Evolutionary conservation across 2,888 invertebrate species (phyloP).

Genomic region (Nomada fabriciana): DNA sequence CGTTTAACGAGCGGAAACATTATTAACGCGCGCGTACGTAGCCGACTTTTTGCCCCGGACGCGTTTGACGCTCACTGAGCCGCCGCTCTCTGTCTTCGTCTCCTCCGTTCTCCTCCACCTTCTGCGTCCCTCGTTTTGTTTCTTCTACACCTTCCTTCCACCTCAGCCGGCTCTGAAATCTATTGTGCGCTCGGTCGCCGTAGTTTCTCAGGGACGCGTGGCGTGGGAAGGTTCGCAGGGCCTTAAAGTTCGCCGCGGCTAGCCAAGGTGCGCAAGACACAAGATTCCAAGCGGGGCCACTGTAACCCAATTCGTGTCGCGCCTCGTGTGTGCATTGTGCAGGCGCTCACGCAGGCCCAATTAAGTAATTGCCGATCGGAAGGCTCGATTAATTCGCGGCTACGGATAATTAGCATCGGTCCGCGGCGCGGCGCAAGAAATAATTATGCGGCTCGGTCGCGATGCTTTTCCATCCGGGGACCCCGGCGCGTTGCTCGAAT

Average conservation of each 20-base stretch:
- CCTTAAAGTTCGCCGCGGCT: slow-evolving; percentile 80
- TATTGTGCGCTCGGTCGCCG: slow-evolving; percentile 81
- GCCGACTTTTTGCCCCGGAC: slow-evolving; percentile 55
- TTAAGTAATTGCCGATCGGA: slow-evolving; percentile 75
- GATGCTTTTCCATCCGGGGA: slow-evolving; percentile 18
- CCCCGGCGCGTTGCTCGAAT: not conserved
- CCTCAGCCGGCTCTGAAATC: slow-evolving; percentile 65
- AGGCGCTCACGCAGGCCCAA: slow-evolving; percentile 58
- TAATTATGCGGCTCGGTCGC: slow-evolving; percentile 53
- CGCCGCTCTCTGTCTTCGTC: slow-evolving; percentile 29
- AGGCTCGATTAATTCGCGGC: slow-evolving; percentile 76
- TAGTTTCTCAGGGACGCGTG: slow-evolving; percentile 79
- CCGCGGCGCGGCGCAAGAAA: slow-evolving; percentile 26
- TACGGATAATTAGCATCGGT: slow-evolving; percentile 74
- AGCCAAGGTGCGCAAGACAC: slow-evolving; percentile 63
- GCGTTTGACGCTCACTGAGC: slow-evolving; percentile 40
- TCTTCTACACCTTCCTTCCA: slow-evolving; percentile 16
- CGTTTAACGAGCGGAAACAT: slow-evolving; percentile 82
- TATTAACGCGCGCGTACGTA: slow-evolving; percentile 77
- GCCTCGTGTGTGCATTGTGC: slow-evolving; percentile 20
- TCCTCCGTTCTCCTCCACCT: slow-evolving; percentile 52
- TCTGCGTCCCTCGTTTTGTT: slow-evolving; percentile 21
- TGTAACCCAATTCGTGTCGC: slow-evolving; percentile 76
- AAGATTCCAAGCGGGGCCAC: slow-evolving; percentile 57
- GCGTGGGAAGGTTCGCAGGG: slow-evolving; percentile 84